Evolutionary conservation across 35 echinoderm and acorn worm species (phyloP).

Genomic region (Apostichopus parvimensis): DNA sequence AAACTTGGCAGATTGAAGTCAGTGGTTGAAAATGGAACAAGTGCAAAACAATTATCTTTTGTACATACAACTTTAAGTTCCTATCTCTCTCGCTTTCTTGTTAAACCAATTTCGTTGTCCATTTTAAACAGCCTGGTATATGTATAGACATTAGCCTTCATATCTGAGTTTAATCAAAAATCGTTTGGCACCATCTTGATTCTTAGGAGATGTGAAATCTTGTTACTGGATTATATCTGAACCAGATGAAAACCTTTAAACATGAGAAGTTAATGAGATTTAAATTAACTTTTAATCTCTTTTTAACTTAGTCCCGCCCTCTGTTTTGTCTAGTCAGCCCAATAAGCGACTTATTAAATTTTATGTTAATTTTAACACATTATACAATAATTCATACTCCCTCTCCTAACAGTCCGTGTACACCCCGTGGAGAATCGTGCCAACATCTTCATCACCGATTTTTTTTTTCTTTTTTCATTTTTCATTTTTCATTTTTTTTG

Average conservation of each 20-base stretch:
- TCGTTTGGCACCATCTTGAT: conserved; percentile 6
- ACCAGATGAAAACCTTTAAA: background rate
- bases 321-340: conserved; percentile 8
- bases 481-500: background rate
- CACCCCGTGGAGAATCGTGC: conserved; percentile 10
- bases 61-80: too few species aligned
- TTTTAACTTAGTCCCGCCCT: background rate
- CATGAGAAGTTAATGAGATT: conserved; percentile 20
- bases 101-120: too few species aligned
- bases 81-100: too few species aligned
- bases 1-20: too few species aligned
- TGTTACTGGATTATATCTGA: background rate
- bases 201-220: background rate
- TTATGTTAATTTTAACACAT: conserved; percentile 36
- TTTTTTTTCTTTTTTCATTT: background rate
- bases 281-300: background rate
- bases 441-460: background rate
- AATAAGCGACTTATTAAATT: conserved; percentile 1
- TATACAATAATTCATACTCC: background rate
- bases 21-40: too few species aligned
- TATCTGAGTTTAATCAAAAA: too few species aligned
- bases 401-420: too few species aligned
- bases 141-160: too few species aligned
- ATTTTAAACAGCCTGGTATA: too few species aligned
- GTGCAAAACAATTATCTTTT: too few species aligned